These are phyloP conservation scores for Leucozona laternaria DNA, from an alignment of 2,888 invertebrate genomes.

Conservation along the genomic window DNA sequence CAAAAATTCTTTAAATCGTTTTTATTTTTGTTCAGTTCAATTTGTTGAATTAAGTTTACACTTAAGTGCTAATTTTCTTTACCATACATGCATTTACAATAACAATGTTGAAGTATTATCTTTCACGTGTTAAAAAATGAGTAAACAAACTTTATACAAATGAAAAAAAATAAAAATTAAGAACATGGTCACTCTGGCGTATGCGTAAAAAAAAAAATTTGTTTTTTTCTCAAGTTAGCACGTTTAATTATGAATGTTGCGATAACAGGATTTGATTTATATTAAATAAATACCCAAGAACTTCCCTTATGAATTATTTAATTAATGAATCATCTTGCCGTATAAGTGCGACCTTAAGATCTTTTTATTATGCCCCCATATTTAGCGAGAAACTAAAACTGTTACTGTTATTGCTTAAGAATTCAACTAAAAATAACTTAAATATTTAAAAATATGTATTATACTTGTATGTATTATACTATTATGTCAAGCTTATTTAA, in stretches of 20 bases:
- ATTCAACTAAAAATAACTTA: too few species aligned
- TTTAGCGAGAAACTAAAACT: too few species aligned
- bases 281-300: background rate
- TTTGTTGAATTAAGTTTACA: background rate
- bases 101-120: background rate
- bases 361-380: too few species aligned
- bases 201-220: background rate
- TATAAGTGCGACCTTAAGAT: too few species aligned
- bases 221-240: background rate
- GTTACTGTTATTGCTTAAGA: too few species aligned
- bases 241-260: background rate
- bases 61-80: background rate
- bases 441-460: too few species aligned
- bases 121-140: background rate
- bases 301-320: background rate
- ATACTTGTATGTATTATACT: too few species aligned
- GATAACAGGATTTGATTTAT: background rate
- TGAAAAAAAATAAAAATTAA: background rate
- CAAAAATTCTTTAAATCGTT: background rate
- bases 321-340: too few species aligned
- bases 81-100: background rate
- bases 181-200: constrained; percentile 21
- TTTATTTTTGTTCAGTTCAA: background rate
- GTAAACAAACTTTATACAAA: background rate
- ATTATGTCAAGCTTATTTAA: too few species aligned